phyloP scores from a whole-genome alignment of 1,140 invertebrate genomes.

The Drosophila baimaii region DNA sequence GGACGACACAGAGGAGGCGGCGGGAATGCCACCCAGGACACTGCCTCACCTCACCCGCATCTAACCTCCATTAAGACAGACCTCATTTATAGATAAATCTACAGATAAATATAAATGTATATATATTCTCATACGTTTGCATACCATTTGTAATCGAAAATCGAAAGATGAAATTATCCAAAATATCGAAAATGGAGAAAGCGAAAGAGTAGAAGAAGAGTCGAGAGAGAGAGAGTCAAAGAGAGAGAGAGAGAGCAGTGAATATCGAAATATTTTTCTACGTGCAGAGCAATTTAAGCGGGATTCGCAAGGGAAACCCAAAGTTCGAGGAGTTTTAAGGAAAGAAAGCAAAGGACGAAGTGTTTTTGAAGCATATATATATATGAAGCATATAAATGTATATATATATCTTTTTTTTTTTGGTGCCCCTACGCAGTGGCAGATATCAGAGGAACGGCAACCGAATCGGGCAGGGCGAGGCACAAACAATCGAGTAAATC shows the following conservation, averaged over 20 bases:
- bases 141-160: constrained; percentile 31
- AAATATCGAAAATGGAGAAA: not conserved
- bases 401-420: constrained; percentile 7
- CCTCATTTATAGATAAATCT: constrained; percentile 34
- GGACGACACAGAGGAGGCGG: not conserved
- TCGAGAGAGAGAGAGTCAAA: too few relatives aligned
- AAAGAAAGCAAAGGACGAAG: not conserved
- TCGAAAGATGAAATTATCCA: not conserved
- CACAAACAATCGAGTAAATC: constrained; percentile 18
- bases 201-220: not conserved
- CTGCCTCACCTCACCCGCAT: constrained; percentile 33
- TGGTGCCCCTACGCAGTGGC: not conserved
- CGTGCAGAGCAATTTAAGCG: constrained; percentile 37
- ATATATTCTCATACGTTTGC: constrained; percentile 48
- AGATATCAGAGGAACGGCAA: not conserved
- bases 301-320: not conserved
- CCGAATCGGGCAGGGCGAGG: not conserved
- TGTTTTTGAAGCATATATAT: constrained; percentile 11
- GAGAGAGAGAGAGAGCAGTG: too few relatives aligned
- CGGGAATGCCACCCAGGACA: constrained; percentile 21
- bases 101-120: constrained; percentile 22
- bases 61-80: constrained; percentile 44
- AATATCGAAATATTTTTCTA: constrained; percentile 52
- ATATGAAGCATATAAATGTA: not conserved
- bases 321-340: not conserved